Evolutionary conservation across 2,888 invertebrate species (phyloP).

Genomic region (Diarsia mendica): DNA sequence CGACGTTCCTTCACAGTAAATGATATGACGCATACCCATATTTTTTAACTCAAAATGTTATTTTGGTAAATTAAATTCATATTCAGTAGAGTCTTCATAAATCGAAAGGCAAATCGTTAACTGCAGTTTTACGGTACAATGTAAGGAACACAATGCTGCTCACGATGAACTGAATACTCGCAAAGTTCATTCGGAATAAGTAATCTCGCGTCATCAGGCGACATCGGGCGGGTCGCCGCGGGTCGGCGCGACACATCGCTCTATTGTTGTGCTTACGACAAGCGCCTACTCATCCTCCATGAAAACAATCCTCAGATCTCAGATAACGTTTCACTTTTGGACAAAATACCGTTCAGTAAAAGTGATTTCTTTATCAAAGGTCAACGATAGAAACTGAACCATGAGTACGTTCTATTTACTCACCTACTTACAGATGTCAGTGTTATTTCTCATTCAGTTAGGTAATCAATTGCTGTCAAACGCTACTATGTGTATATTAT

Average conservation of each 20-base stretch:
- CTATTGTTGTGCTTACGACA: constrained; percentile 65
- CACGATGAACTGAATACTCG: constrained; percentile 43
- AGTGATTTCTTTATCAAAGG: constrained; percentile 77
- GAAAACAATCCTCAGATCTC: constrained; percentile 81
- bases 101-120: constrained; percentile 47
- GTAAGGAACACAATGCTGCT: constrained; percentile 29
- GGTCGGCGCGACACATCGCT: constrained; percentile 53
- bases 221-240: constrained; percentile 52
- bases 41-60: constrained; percentile 7
- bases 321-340: constrained; percentile 80
- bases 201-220: constrained; percentile 52
- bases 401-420: constrained; percentile 64
- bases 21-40: constrained; percentile 19
- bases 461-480: constrained; percentile 66
- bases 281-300: constrained; percentile 80
- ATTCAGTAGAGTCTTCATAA: constrained; percentile 21
- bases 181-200: constrained; percentile 53
- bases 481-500: constrained; percentile 53
- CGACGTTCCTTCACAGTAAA: constrained; percentile 34
- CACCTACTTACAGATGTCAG: constrained; percentile 47
- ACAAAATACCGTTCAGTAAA: constrained; percentile 77
- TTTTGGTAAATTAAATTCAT: neutral
- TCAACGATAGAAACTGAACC: constrained; percentile 71
- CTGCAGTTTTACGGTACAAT: constrained; percentile 34
- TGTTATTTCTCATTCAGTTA: constrained; percentile 55